Base-by-base conservation (phyloP, 2,797 vertebrate genomes). In the Etheostoma perlongum region DNA sequence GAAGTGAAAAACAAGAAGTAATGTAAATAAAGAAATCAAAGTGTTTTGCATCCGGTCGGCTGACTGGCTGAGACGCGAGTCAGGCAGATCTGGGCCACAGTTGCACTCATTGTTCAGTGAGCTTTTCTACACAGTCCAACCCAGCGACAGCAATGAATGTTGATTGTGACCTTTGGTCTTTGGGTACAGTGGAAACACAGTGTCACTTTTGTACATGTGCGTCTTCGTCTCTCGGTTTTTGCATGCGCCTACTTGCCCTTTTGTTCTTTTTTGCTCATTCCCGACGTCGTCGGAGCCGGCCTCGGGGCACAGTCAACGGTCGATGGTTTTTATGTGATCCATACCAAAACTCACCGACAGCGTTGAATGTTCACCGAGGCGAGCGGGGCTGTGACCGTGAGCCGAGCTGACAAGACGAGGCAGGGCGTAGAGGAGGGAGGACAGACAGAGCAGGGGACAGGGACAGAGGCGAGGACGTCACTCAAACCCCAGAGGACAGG, bases 71-170 rank as follows among this genome's bases (percentile, higher is more conserved):
- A 92, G 91, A 94, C 62, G 42, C 51, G 52, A 88, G 88, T 91
- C 86, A 75, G 89, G 91, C 89, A 91, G 94, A 95, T 95, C 88
- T 95, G 96, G 97, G 98, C 96, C 98, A 97, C 97, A 99, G 97
- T 98, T 97, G 97, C 98, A 99, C 97, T 99, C 97, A 99, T 99
- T 97, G 97, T 98, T 97, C 98, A 98, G 97, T 96, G 98, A 99
- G 98, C 97, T 99, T 96, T 96, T 96, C 96, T 95, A 95, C 95
- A 96, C 92, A 95, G 95, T 95, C 95, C 96, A 99, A 99, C 98
- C 98, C 97, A 99, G 97, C 97, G 98, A 99, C 98, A 99, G 98
- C 97, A 99, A 99, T 99, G 98, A 99, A 99, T 99, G 98, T 99
- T 98, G 96, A 99, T 97, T 98, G 97, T 99, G 97, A 97, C 97